These are phyloP conservation scores for Tapirus terrestris DNA, from an alignment of 2,113 vertebrate genomes.

Conservation along the genomic window DNA sequence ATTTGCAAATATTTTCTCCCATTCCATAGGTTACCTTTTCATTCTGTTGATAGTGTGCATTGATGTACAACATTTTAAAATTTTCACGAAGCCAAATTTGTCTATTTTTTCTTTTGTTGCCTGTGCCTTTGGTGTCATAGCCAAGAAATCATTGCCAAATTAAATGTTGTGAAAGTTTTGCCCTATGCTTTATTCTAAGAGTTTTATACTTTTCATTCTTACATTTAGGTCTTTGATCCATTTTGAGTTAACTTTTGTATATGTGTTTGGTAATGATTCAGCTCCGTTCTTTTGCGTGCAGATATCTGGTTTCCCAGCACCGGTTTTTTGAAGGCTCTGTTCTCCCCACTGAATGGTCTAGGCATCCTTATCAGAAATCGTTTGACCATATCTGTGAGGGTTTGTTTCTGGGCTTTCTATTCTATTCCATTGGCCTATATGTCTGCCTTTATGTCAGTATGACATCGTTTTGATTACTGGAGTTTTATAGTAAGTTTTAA, in stretches of 20 bases:
- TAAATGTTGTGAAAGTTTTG: not conserved
- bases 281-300: not conserved
- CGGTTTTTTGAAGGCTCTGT: not conserved
- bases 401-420: not conserved
- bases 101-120: not conserved
- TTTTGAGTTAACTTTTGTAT: not conserved
- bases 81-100: not conserved
- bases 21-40: not conserved
- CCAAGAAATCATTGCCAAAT: not conserved
- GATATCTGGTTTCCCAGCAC: not conserved
- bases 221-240: not conserved
- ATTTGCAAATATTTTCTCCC: conserved; percentile 7
- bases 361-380: not conserved
- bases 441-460: no score
- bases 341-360: not conserved
- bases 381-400: not conserved
- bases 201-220: not conserved
- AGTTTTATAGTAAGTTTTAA: not conserved
- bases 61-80: not conserved
- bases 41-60: not conserved
- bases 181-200: not conserved
- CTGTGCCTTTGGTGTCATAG: not conserved
- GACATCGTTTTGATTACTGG: not conserved
- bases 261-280: not conserved
- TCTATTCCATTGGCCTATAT: not conserved